These are phyloP conservation scores for Cynoglossus semilaevis DNA, from an alignment of 2,113 vertebrate genomes.

Conservation along the genomic window DNA sequence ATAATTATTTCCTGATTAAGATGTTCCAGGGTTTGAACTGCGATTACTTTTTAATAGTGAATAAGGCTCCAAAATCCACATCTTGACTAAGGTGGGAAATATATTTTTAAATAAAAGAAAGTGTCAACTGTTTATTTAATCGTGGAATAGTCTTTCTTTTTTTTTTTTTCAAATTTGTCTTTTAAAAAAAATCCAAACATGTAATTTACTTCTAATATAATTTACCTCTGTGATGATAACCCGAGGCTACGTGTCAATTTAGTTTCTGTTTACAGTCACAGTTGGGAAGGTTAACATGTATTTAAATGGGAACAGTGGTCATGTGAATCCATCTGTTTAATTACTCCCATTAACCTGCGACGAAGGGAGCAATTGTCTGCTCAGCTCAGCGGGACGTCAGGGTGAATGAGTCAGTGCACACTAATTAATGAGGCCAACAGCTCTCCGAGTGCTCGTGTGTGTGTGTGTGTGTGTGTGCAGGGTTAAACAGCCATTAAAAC, in stretches of 20 bases:
- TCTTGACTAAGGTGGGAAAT: no score
- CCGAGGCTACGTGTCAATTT: slow-evolving; percentile 2
- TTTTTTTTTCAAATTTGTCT: background rate
- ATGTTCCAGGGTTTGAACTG: no score
- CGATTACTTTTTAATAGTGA: no score
- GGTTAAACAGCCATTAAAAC: slow-evolving; percentile 66
- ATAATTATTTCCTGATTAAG: no score
- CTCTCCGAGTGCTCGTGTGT: slow-evolving; percentile 1
- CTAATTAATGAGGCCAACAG: slow-evolving; percentile 37
- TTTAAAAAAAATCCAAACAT: no score
- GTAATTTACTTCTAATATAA: no score
- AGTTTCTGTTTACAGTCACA: background rate
- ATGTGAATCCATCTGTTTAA: slow-evolving; percentile 37
- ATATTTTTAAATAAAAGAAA: no score
- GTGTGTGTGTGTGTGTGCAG: slow-evolving; percentile 3
- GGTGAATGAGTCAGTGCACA: slow-evolving; percentile 21
- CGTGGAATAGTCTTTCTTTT: no score
- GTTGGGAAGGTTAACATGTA: slow-evolving; percentile 26
- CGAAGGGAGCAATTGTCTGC: slow-evolving; percentile 19
- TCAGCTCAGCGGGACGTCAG: slow-evolving; percentile 13
- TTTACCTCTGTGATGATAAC: background rate
- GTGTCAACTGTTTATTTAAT: no score
- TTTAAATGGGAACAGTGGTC: slow-evolving; percentile 12
- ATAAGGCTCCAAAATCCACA: no score
- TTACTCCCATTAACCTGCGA: slow-evolving; percentile 44